These are phyloP conservation scores for Sebastolobus alascanus DNA, from an alignment of 2,797 vertebrate genomes.

Conservation along the genomic window DNA sequence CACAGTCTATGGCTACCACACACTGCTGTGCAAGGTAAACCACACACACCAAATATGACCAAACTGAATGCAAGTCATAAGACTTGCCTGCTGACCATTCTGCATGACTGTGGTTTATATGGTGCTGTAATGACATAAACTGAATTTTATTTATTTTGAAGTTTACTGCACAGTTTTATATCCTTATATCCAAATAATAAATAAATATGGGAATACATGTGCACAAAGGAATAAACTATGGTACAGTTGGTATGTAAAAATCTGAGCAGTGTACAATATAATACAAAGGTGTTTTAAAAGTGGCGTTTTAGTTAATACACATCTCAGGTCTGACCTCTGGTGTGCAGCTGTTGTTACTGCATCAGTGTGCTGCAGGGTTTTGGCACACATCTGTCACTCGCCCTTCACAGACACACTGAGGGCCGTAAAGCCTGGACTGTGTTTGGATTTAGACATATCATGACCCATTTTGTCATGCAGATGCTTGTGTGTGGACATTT, in stretches of 20 bases:
- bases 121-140: not conserved
- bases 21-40: too few species aligned
- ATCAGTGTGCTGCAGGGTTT: conserved; percentile 4
- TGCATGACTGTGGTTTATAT: not conserved
- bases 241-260: too few species aligned
- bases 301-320: not conserved
- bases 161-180: not conserved
- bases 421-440: not conserved
- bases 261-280: too few species aligned
- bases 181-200: not conserved
- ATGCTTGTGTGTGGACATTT: not conserved
- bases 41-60: too few species aligned
- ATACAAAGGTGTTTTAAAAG: not conserved
- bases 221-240: too few species aligned
- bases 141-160: not conserved
- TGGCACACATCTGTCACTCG: conserved; percentile 24
- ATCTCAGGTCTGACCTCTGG: conserved; percentile 57
- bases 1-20: too few species aligned
- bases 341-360: conserved; percentile 27
- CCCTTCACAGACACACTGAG: not conserved
- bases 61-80: not conserved
- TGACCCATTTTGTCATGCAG: not conserved
- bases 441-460: not conserved
- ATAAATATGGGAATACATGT: too few species aligned
- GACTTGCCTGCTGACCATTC: not conserved